Percentiles rank a stretch among this genome's conserved stretches.
Conservation (phyloP, 2,113 vertebrate species). For the Elachura formosa region DNA sequence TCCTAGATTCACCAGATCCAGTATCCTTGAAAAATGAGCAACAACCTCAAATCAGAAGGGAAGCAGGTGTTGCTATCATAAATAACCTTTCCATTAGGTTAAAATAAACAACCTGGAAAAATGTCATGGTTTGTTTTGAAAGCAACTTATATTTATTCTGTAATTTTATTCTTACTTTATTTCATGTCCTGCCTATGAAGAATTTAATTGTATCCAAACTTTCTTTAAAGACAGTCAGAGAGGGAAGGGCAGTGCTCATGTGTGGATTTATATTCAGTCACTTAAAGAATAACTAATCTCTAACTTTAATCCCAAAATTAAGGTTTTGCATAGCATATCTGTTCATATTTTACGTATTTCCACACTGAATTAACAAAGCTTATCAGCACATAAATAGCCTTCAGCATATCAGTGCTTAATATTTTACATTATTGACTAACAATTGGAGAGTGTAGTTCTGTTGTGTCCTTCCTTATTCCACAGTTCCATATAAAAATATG, state of each 20-base stretch:
- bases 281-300: background rate
- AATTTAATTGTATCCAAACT: slow-evolving; percentile 32
- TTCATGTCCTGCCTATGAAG: slow-evolving; percentile 2
- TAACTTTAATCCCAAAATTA: background rate
- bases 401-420: background rate
- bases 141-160: background rate
- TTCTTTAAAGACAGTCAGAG: background rate
- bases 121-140: slow-evolving; percentile 12
- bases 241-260: background rate
- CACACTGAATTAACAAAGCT: background rate
- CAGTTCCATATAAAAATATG: background rate
- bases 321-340: background rate
- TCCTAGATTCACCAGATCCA: background rate
- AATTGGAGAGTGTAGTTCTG: background rate
- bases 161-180: background rate
- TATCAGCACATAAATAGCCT: background rate
- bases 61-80: background rate
- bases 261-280: background rate
- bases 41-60: background rate
- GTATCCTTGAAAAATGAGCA: background rate
- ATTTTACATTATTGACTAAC: background rate
- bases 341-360: background rate
- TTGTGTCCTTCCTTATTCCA: background rate
- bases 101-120: slow-evolving; percentile 1
- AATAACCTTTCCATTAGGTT: background rate